phyloP scores from a whole-genome alignment of 2,888 invertebrate species.

The Eupithecia exiguata region DNA sequence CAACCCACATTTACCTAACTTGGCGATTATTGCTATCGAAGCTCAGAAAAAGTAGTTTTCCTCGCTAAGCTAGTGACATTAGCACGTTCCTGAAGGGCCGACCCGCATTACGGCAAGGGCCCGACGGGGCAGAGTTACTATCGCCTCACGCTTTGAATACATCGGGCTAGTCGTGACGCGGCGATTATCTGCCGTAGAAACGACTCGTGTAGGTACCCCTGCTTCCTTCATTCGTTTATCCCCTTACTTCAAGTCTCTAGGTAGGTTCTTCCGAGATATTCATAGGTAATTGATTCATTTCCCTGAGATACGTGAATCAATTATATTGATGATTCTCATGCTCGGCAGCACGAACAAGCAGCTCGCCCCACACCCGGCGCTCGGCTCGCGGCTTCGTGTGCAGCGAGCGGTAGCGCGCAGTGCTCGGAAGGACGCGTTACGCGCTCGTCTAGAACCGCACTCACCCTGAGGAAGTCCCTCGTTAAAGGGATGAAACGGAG shows the following conservation, averaged over 20 bases:
- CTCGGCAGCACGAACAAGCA: no score
- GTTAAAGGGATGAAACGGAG: no score
- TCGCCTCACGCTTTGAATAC: constrained; percentile 27
- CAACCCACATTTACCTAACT: constrained; percentile 25
- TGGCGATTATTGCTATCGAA: constrained; percentile 23
- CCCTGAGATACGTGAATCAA: no score
- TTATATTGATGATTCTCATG: no score
- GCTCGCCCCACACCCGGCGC: no score
- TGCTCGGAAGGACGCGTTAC: no score
- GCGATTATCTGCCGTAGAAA: neutral
- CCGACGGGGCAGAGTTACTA: neutral
- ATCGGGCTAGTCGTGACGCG: constrained; percentile 18
- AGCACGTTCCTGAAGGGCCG: constrained; percentile 25
- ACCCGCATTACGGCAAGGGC: constrained; percentile 19
- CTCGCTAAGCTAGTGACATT: constrained; percentile 25
- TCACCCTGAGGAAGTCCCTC: no score
- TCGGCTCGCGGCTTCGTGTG: no score
- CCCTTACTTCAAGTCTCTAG: neutral
- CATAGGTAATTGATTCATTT: no score
- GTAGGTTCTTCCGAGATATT: no score
- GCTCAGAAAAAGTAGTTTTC: constrained; percentile 21
- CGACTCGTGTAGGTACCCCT: neutral
- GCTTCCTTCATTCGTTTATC: neutral
- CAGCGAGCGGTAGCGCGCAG: no score
- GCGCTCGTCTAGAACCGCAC: no score